Evolutionary conservation across 2,797 vertebrate species (phyloP).

Genomic region (Pangasius mekongensis): DNA sequence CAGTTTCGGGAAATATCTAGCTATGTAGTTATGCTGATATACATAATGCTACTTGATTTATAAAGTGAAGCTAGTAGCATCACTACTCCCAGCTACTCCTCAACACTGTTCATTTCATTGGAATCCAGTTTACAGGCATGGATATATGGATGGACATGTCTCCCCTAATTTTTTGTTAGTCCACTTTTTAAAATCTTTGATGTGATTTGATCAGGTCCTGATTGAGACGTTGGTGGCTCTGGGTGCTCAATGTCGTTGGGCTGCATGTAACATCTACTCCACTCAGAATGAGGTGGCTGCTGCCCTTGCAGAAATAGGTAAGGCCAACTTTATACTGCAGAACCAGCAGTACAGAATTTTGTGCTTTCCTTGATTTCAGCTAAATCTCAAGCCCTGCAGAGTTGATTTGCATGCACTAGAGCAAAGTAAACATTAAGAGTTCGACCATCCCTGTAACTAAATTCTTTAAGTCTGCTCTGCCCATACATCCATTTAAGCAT

Average conservation of each 20-base stretch:
- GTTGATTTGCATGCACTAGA: neutral
- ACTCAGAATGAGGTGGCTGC: conserved; percentile 98
- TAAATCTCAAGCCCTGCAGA: neutral
- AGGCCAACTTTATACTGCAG: conserved; percentile 41
- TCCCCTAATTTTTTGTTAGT: neutral
- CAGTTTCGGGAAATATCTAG: neutral
- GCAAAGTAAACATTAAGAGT: neutral
- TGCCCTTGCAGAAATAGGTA: conserved; percentile 91
- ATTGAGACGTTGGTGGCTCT: conserved; percentile 96
- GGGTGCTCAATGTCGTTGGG: conserved; percentile 98
- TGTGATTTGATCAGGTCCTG: conserved; percentile 80
- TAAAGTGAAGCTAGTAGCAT: neutral
- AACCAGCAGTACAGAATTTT: conserved; percentile 41
- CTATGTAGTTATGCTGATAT: neutral
- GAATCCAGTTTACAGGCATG: neutral
- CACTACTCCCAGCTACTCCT: neutral
- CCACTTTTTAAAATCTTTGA: neutral
- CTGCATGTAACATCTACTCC: conserved; percentile 98
- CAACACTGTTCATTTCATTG: neutral
- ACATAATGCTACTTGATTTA: neutral
- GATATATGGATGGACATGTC: neutral
- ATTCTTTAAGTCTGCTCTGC: neutral
- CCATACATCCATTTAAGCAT: conserved; percentile 12
- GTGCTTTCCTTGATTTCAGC: neutral
- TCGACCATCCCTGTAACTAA: neutral